Evolutionary conservation across 2,888 invertebrate species (phyloP).

Genomic region (Meiosimyza decipiens): DNA sequence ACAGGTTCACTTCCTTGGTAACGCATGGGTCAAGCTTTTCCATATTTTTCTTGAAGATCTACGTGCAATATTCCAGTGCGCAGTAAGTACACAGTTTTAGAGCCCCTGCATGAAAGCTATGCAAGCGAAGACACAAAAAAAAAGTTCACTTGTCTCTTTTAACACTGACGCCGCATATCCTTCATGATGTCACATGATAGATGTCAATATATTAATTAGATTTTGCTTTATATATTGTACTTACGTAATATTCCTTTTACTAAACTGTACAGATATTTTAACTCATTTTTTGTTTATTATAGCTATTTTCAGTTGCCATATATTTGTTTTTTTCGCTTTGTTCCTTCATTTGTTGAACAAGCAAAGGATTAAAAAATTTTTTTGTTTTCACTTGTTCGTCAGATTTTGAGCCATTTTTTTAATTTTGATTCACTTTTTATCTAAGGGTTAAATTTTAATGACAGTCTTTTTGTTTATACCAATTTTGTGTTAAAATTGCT

Average conservation of each 20-base stretch:
- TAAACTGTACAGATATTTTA: not conserved
- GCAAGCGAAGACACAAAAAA: too few species aligned
- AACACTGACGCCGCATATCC: slow-evolving; percentile 5
- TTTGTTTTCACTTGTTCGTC: slow-evolving; percentile 1
- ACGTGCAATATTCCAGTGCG: too few species aligned
- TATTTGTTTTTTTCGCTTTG: too few species aligned
- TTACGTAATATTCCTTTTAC: too few species aligned
- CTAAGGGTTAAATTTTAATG: slow-evolving; percentile 8
- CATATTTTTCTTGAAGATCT: too few species aligned
- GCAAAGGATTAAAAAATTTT: slow-evolving; percentile 17
- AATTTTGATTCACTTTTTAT: not conserved
- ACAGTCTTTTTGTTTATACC: slow-evolving; percentile 4
- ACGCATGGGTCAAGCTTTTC: too few species aligned
- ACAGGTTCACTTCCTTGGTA: too few species aligned
- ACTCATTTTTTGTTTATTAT: too few species aligned
- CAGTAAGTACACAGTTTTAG: too few species aligned
- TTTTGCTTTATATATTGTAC: slow-evolving; percentile 22
- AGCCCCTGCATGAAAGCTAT: too few species aligned
- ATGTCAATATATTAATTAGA: slow-evolving; percentile 31
- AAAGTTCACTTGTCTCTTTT: too few species aligned
- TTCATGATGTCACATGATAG: slow-evolving; percentile 31
- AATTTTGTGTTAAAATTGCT: slow-evolving; percentile 18
- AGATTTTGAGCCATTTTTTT: not conserved
- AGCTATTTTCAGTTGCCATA: too few species aligned
- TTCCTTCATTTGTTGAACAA: slow-evolving; percentile 5